Base-by-base conservation (phyloP, 2,797 vertebrate species). In the Pangasius macronema region DNA sequence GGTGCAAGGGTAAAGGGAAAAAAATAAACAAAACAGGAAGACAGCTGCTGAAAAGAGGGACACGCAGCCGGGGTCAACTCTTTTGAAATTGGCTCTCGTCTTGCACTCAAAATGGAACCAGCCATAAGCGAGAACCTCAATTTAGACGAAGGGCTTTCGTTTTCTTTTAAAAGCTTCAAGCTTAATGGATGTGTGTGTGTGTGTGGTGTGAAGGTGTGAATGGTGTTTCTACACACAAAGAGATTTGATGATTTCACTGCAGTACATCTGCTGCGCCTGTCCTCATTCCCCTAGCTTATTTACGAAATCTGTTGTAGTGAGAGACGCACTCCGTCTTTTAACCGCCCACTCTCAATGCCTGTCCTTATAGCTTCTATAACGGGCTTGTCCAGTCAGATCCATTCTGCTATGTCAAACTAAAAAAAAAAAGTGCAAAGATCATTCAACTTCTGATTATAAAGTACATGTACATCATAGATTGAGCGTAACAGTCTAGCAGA, bases 121-220 rank as follows among this genome's bases (percentile, higher is more conserved):
- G 61, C 61, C 53, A 61, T 72, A 72, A 81, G 51, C 20, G 84
- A 75, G 77, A 68, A 82, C 46, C 77, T 55, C 57, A 51, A 42
- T 88, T 85, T 79, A 59, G 42, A 85, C 30, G 73, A 70, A 76
- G 42, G 55, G 77, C 39, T 85, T 82, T 73, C 49, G 24, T 82
- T 75, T 73, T 68, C 70, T 68, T 85, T 85, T 67, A 85, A 83
- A 81, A 68, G 59, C 79, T 73, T 68, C 22, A 13, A 42, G 77
- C 55, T 39, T 67, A 88, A 76, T 87, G 77, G 67, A 65, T 87
- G 88, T 84, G 84, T 83, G 77, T 84, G 49, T 89, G 85, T 85
- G 84, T 86, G 79, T 0, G 77, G 77, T 75, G 53, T 30, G 42
- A 39, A 72, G 14, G 51, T 73, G 68, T 13, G 53, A 73, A 84